A percentile compares a stretch with the other conserved stretches of the same genome.
Conservation (phyloP, 2,888 invertebrate genomes). For the Sesamia inferens region DNA sequence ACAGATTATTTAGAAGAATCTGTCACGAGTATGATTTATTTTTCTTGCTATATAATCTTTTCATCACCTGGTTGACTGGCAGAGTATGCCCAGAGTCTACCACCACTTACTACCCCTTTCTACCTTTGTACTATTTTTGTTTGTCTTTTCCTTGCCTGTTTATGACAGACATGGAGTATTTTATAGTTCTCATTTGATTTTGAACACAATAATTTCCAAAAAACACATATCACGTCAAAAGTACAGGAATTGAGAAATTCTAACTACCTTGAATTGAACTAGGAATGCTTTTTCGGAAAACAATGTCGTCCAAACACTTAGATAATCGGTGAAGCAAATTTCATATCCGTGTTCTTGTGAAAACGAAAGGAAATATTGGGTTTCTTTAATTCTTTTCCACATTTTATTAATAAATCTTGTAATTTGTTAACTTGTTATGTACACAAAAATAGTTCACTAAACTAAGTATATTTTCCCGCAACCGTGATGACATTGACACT, state of each 20-base stretch:
- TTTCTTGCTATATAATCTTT: not conserved
- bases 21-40: not conserved
- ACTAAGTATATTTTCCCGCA: slow-evolving; percentile 18
- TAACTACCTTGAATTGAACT: slow-evolving; percentile 70
- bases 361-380: slow-evolving; percentile 64
- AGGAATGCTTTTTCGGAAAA: slow-evolving; percentile 70
- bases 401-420: slow-evolving; percentile 45
- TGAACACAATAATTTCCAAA: not conserved
- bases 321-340: slow-evolving; percentile 73
- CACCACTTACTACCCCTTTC: not conserved
- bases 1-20: not conserved
- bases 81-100: not conserved
- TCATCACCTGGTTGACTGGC: not conserved
- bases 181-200: not conserved
- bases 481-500: slow-evolving; percentile 16
- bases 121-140: not conserved
- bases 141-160: not conserved
- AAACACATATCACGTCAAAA: not conserved
- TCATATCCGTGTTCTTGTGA: slow-evolving; percentile 56
- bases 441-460: slow-evolving; percentile 9
- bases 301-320: slow-evolving; percentile 70
- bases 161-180: not conserved
- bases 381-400: slow-evolving; percentile 70
- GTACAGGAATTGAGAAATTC: not conserved
- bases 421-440: not conserved